Base-by-base conservation (phyloP, 1,140 invertebrate species). In the Eufriesea mexicana region DNA sequence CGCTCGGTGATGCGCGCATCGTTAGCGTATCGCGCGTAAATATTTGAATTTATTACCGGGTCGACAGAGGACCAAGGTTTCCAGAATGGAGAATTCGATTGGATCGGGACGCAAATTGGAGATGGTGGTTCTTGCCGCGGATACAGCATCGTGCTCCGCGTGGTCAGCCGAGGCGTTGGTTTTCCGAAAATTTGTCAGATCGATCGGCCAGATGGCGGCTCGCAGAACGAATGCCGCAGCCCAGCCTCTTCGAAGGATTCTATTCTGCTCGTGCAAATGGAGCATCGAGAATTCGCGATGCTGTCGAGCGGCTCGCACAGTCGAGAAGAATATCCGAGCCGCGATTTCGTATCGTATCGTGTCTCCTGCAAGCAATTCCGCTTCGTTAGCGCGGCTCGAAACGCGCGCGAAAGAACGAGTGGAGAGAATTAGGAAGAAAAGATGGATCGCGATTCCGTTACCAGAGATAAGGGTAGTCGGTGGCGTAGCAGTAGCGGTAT, bases 1-100 rank as follows among this genome's bases (percentile, higher is more conserved):
- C 0, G 25, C 12, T n/a, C n/a, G n/a, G n/a, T n/a, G n/a, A 18
- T 5, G 8, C 4, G 20, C 55, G 51, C 14, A n/a, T n/a, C n/a
- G n/a, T n/a, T n/a, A n/a, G 9, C 9, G 7, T 25, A 16, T 49
- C 12, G n/a, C 12, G 42, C 9, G 54, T 20, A 42, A 35, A 45
- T 10, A 12, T 18, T 35, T 4, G 35, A 28, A 20, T 47, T 18
- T 23, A 61, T 89, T 90, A 96, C 96, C 96, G 87, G 94, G 95
- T 75, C 96, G 94, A 82, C 96, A 96, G 8, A 97, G 91, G 28
- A 96, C 91, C 20, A 97, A 92, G 5, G 95, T 96, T 92, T 97
- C 96, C 28, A 97, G 84, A 55, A 96, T 92, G 42, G 95, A 95
- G 5, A 96, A 89, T 83, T 97, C 96, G 78, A 95, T 89, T 18